A percentile compares a stretch with the other conserved stretches of the same genome.
Evolutionary conservation across 2,797 vertebrate genomes (phyloP).

Genomic region (Danio tinwini): DNA sequence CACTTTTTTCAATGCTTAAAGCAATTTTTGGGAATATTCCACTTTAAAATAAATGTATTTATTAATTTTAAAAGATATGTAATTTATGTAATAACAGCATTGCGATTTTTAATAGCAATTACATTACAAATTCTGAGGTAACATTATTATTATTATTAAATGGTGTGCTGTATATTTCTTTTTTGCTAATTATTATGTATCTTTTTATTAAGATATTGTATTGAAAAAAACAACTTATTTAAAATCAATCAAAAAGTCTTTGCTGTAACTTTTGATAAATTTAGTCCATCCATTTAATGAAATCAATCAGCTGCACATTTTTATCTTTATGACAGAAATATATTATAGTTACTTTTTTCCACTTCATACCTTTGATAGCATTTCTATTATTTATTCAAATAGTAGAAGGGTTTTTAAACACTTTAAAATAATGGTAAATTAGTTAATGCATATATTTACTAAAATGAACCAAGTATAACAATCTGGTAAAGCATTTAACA

Average conservation of each 20-base stretch:
- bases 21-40: no score
- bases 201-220: no score
- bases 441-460: no score
- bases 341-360: background rate
- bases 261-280: background rate
- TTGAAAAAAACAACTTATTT: background rate
- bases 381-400: background rate
- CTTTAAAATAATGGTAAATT: no score
- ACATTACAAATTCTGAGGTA: constrained; percentile 3
- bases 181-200: background rate
- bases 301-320: background rate
- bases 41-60: background rate
- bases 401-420: background rate
- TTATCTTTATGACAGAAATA: background rate
- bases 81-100: background rate
- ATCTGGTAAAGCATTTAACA: no score
- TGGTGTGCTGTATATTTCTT: background rate
- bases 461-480: no score
- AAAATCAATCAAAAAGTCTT: background rate
- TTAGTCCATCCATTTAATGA: background rate
- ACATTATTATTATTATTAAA: background rate
- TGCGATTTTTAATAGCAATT: no score
- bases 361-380: background rate
- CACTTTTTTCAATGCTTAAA: no score
- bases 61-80: background rate